phyloP scores from a whole-genome alignment of 1,140 invertebrate species.

The Ditylenchus dipsaci region DNA sequence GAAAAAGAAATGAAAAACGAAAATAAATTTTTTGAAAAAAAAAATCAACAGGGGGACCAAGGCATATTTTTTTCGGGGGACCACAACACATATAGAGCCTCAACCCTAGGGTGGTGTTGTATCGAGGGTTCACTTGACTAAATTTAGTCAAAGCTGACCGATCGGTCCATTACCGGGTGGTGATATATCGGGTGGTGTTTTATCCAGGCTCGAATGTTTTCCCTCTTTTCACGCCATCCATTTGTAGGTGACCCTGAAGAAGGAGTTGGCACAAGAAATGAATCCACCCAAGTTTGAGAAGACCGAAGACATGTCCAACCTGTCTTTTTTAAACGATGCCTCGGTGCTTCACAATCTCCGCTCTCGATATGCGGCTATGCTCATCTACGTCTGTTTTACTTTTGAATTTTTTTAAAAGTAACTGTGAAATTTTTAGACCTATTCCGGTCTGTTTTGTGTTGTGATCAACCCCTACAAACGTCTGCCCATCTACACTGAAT shows the following conservation, averaged over 20 bases:
- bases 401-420: constrained; percentile 18
- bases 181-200: too few species aligned
- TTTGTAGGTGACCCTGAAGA: constrained; percentile 27
- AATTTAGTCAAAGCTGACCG: too few species aligned
- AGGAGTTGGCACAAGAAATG: constrained; percentile 77
- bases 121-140: too few species aligned
- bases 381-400: constrained; percentile 66
- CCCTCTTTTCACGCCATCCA: too few species aligned
- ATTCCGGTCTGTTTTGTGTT: constrained; percentile 98
- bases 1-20: too few species aligned
- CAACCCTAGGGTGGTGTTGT: too few species aligned
- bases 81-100: too few species aligned
- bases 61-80: too few species aligned
- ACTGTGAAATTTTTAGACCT: constrained; percentile 73
- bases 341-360: constrained; percentile 98
- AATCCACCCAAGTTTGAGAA: constrained; percentile 99
- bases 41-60: too few species aligned
- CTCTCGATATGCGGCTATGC: constrained; percentile 91
- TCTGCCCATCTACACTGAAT: constrained; percentile 93
- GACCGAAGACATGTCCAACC: constrained; percentile 98
- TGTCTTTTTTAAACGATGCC: constrained; percentile 97
- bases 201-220: too few species aligned
- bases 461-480: constrained; percentile 99
- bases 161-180: too few species aligned
- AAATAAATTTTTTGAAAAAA: too few species aligned